Conservation (phyloP, 2,113 vertebrate genomes). For the Misgurnus anguillicaudatus region DNA sequence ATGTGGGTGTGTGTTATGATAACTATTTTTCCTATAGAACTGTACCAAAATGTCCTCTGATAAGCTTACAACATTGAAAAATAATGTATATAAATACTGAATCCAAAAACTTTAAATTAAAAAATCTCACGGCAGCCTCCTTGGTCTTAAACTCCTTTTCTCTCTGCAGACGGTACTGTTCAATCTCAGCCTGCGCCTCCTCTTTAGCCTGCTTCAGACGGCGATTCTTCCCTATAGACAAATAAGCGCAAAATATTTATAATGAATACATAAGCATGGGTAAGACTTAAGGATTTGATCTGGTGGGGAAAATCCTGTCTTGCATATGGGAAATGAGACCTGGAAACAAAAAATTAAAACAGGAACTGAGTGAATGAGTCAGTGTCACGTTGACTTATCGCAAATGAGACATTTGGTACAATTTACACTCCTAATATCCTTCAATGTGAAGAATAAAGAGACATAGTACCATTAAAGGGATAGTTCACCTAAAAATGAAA, state of each 20-base stretch:
- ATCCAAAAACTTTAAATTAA: not conserved
- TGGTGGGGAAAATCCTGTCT: not conserved
- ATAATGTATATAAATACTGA: too few relatives aligned
- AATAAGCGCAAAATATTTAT: not conserved
- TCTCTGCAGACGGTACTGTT: slow-evolving; percentile 94
- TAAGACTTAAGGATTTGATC: not conserved
- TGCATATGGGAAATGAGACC: not conserved
- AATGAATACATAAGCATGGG: not conserved
- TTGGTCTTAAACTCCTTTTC: slow-evolving; percentile 98
- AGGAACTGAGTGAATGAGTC: slow-evolving; percentile 46
- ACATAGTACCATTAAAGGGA: too few relatives aligned
- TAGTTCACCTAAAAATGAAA: too few relatives aligned
- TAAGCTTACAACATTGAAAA: too few relatives aligned
- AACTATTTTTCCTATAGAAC: too few relatives aligned
- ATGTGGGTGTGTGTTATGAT: too few relatives aligned
- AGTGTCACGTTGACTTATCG: not conserved
- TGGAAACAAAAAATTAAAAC: slow-evolving; percentile 22
- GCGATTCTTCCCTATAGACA: slow-evolving; percentile 86
- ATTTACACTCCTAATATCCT: not conserved
- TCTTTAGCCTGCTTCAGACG: slow-evolving; percentile 98
- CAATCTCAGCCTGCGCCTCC: slow-evolving; percentile 96
- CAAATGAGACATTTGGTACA: not conserved
- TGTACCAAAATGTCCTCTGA: too few relatives aligned
- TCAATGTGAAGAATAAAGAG: not conserved
- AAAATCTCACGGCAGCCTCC: slow-evolving; percentile 83